Conservation (phyloP, 1,140 invertebrate genomes). For the Mercenaria mercenaria region DNA sequence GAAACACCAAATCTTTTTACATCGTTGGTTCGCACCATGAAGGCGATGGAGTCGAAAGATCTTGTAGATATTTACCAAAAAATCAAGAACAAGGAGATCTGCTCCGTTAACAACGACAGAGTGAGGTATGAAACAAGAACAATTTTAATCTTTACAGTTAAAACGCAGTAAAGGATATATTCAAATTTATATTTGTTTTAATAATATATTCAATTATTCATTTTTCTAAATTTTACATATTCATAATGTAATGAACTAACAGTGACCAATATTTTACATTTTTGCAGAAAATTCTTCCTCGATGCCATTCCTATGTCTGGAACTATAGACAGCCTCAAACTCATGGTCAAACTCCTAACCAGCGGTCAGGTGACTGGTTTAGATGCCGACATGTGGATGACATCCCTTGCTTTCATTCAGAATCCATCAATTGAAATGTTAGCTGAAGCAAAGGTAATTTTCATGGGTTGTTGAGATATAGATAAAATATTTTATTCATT, state of each 20-base stretch:
- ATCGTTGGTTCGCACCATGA: conserved; percentile 77
- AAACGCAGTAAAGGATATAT: no score
- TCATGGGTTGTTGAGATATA: background rate
- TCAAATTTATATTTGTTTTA: no score
- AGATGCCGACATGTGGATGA: conserved; percentile 92
- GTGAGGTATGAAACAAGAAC: conserved; percentile 66
- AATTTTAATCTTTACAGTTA: no score
- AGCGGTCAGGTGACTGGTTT: conserved; percentile 89
- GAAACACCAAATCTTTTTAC: conserved; percentile 86
- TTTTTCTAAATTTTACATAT: no score
- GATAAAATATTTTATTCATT: background rate
- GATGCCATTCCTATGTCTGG: conserved; percentile 94
- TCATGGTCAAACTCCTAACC: conserved; percentile 93
- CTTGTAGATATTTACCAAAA: conserved; percentile 69
- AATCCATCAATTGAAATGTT: conserved; percentile 92
- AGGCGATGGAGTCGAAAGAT: conserved; percentile 66
- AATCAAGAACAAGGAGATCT: conserved; percentile 69
- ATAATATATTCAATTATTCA: no score
- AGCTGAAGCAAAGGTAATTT: conserved; percentile 87
- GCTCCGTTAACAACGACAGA: conserved; percentile 70
- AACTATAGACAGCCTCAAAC: conserved; percentile 91
- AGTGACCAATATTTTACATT: no score
- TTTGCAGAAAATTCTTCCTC: conserved; percentile 85
- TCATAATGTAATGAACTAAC: no score
- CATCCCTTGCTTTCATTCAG: conserved; percentile 92